Evolutionary conservation across 2,888 invertebrate genomes (phyloP).

Genomic region (Morpho deidamia): DNA sequence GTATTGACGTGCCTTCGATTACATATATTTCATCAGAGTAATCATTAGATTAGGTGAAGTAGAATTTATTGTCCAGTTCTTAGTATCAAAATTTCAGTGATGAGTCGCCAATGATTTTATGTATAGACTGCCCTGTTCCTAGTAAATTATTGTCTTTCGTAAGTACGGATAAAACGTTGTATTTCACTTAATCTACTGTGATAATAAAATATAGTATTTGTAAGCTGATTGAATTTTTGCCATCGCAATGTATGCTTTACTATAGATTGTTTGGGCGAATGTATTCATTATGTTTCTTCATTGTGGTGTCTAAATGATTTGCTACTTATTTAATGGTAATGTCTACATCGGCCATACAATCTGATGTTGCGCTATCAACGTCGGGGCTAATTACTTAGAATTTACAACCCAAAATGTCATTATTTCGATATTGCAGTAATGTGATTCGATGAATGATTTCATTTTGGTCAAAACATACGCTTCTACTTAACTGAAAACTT

Average conservation of each 20-base stretch:
- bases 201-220: constrained; percentile 28
- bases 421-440: constrained; percentile 26
- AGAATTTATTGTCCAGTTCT: constrained; percentile 33
- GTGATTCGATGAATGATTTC: constrained; percentile 44
- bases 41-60: constrained; percentile 67
- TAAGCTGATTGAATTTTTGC: constrained; percentile 26
- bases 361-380: constrained; percentile 50
- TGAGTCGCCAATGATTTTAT: constrained; percentile 72
- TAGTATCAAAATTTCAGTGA: constrained; percentile 70
- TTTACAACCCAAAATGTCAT: constrained; percentile 21
- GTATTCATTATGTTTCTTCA: constrained; percentile 5
- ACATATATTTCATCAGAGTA: constrained; percentile 35
- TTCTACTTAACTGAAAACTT: constrained; percentile 72
- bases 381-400: constrained; percentile 33
- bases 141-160: constrained; percentile 52
- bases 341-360: constrained; percentile 40
- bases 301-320: not conserved
- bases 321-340: not conserved
- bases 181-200: constrained; percentile 66
- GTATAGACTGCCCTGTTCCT: constrained; percentile 69
- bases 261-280: constrained; percentile 53
- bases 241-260: constrained; percentile 39
- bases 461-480: constrained; percentile 67
- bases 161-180: constrained; percentile 42
- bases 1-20: constrained; percentile 69